Evolutionary conservation across 1,140 invertebrate genomes (phyloP).

Genomic region (Caenorhabditis remanei): DNA sequence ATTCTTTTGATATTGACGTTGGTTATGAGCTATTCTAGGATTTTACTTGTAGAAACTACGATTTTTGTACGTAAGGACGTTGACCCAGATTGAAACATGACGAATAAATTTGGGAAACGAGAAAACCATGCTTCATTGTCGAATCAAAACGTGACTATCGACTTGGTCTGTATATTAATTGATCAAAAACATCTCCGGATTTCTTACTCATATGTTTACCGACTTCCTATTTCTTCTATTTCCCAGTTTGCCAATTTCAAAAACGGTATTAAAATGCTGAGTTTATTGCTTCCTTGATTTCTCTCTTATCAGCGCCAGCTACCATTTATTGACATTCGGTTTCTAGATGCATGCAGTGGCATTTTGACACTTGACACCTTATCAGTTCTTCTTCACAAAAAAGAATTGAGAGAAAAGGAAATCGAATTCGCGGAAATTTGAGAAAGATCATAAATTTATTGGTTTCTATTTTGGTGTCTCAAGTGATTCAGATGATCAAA

Average conservation of each 20-base stretch:
- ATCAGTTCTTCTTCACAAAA: neutral
- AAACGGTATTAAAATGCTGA: neutral
- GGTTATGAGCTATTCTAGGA: too few relatives aligned
- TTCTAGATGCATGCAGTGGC: neutral
- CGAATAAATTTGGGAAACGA: too few relatives aligned
- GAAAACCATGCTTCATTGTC: too few relatives aligned
- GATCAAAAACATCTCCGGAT: too few relatives aligned
- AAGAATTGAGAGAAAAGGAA: neutral
- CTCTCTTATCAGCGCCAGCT: neutral
- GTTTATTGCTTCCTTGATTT: neutral
- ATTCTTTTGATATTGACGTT: too few relatives aligned
- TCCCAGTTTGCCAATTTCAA: neutral
- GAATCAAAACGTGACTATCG: too few relatives aligned
- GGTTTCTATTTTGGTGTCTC: slow-evolving; percentile 9
- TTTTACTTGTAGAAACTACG: too few relatives aligned
- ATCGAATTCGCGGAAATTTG: neutral
- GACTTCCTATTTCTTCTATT: neutral
- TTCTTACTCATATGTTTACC: too few relatives aligned
- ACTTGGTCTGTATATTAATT: too few relatives aligned
- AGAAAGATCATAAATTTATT: too few relatives aligned
- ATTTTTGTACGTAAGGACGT: too few relatives aligned
- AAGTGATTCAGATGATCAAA: slow-evolving; percentile 11
- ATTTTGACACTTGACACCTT: slow-evolving; percentile 21
- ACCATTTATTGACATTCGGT: slow-evolving; percentile 11
- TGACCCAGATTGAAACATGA: too few relatives aligned